These are phyloP conservation scores for Nomada lathburiana DNA, from an alignment of 2,888 invertebrate genomes.

Conservation along the genomic window DNA sequence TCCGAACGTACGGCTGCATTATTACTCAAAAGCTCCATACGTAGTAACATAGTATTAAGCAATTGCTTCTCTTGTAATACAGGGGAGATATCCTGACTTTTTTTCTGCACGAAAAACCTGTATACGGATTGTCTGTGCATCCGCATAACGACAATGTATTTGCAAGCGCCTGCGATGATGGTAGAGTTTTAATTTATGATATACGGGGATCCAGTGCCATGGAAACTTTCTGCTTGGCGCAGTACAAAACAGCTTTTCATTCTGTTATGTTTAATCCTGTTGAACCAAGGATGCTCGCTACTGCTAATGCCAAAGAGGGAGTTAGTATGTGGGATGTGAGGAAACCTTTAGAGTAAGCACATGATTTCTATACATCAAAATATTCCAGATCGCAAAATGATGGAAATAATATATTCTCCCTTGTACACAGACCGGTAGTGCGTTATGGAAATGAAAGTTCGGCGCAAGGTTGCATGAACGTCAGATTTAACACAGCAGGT, in stretches of 20 bases:
- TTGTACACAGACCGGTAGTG: conserved; percentile 87
- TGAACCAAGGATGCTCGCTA: conserved; percentile 92
- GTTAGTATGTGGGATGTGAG: conserved; percentile 96
- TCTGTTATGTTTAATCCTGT: conserved; percentile 97
- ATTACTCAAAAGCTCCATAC: background rate
- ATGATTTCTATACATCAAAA: background rate
- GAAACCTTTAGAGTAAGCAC: conserved; percentile 91
- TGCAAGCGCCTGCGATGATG: conserved; percentile 96
- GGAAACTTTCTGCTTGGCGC: conserved; percentile 89
- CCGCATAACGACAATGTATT: conserved; percentile 93
- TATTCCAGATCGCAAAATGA: background rate
- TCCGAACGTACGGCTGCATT: conserved; percentile 88
- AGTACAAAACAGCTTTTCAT: conserved; percentile 93
- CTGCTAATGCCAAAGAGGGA: conserved; percentile 96
- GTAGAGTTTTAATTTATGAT: conserved; percentile 94
- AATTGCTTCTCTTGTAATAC: conserved; percentile 62
- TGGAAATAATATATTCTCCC: background rate
- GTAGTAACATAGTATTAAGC: background rate
- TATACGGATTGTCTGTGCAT: conserved; percentile 95
- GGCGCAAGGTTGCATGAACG: conserved; percentile 94
- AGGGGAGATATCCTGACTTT: conserved; percentile 89
- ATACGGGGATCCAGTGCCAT: conserved; percentile 86
- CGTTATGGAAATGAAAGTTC: conserved; percentile 88
- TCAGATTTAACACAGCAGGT: conserved; percentile 93
- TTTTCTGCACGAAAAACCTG: conserved; percentile 94